Evolutionary conservation across 1,140 invertebrate genomes (phyloP).

Genomic region (Pollicipes pollicipes): DNA sequence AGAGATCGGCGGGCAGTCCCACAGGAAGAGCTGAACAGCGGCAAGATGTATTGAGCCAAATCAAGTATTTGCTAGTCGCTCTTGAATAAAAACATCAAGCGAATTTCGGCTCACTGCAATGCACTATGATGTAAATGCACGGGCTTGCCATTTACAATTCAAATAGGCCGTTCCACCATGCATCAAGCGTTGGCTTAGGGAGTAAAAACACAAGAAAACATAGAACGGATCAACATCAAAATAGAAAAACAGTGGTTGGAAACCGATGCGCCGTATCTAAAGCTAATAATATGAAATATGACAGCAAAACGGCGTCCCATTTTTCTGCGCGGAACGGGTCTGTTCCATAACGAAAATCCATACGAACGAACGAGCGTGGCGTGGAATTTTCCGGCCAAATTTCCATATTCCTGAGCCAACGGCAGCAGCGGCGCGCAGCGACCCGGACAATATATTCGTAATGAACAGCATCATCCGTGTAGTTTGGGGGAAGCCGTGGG

Average conservation of each 20-base stretch:
- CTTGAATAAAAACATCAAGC: not conserved
- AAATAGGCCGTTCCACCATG: not conserved
- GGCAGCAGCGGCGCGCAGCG: not conserved
- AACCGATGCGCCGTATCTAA: no score
- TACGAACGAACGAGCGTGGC: not conserved
- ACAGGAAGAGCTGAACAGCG: no score
- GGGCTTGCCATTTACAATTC: not conserved
- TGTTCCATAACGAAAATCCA: not conserved
- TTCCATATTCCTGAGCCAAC: not conserved
- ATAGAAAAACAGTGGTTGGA: no score
- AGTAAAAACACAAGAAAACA: not conserved
- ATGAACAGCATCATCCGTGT: not conserved
- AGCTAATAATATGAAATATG: no score
- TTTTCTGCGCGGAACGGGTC: no score
- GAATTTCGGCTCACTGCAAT: not conserved
- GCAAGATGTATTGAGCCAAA: not conserved
- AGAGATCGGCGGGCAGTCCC: no score
- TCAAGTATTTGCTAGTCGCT: not conserved
- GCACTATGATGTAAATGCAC: not conserved
- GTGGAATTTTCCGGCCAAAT: not conserved
- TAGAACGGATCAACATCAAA: no score
- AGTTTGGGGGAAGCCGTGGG: not conserved
- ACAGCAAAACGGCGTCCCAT: no score
- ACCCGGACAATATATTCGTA: not conserved
- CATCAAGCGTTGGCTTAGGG: not conserved